Evolutionary conservation across 2,888 invertebrate species (phyloP), one percentile per base, ranked within the genome.

Genomic region (Deilephila elpenor): DNA sequence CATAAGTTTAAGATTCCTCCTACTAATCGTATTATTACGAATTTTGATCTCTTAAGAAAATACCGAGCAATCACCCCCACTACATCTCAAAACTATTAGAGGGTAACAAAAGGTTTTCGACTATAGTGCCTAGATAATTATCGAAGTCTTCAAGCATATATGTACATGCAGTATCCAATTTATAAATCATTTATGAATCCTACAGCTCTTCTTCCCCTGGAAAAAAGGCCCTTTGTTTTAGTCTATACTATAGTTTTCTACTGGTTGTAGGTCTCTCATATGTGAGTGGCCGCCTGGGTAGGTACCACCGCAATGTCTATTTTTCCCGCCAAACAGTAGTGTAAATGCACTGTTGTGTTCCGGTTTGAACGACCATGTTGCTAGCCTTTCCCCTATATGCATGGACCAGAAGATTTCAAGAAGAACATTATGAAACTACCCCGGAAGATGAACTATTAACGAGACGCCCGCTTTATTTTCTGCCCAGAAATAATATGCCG

Each of bases 371-470:
- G 17, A 29, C 17, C 67, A 67, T 25, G 64, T 44, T 44, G 11
- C 44, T 29, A 29, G n/a, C 19, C 7, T 51, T 34, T 5, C 14
- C 14, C 25, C 25, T 56, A 32, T 29, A 56, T 59, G 59, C 67
- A 67, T 64, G 64, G 56, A 73, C n/a, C 44, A 59, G 72, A 73
- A 73, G 72, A 73, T 64, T 59, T 37, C 37, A 59, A 67, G 72
- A 73, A 73, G 64, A 64, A 25, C 32, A 2, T 34, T 34, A 34
- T 62, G 25, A 59, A 67, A 19, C 25, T 34, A 14, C 19, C 14
- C 14, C 37, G 37, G 72, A 73, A 73, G 72, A 72, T 64, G 37
- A 59, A 11, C 59, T 0, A 72, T n/a, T 62, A 44, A 20, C 25
- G 56, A 56, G 56, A 72, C 19, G 20, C 34, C 37, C 60, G 71